phyloP scores from a whole-genome alignment of 2,888 invertebrate species.

The Poecilobothrus nobilitatus region DNA sequence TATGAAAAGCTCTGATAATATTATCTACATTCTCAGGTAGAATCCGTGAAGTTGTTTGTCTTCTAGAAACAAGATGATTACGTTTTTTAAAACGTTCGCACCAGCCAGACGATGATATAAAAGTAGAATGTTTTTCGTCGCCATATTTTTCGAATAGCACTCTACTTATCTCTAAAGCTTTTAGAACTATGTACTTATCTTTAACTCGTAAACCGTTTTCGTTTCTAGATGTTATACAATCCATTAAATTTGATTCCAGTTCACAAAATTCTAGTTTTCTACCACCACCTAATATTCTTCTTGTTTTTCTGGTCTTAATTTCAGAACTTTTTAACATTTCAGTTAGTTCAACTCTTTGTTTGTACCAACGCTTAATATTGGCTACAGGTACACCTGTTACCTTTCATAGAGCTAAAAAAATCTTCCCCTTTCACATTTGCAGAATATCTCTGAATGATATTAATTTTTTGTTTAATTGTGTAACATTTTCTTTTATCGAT shows the following conservation, averaged over 20 bases:
- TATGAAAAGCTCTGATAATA: constrained; percentile 11
- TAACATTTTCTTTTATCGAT: constrained; percentile 11
- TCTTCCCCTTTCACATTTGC: constrained; percentile 9
- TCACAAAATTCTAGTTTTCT: constrained; percentile 14
- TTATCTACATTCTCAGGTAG: constrained; percentile 9
- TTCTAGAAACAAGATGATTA: constrained; percentile 11
- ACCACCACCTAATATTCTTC: constrained; percentile 10
- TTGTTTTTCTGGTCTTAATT: constrained; percentile 8
- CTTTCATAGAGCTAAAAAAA: constrained; percentile 9
- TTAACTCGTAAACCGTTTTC: constrained; percentile 12
- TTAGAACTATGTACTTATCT: constrained; percentile 12
- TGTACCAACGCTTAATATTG: constrained; percentile 13
- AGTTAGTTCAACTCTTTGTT: constrained; percentile 7
- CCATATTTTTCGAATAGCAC: constrained; percentile 11
- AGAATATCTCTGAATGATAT: constrained; percentile 11
- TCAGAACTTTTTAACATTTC: constrained; percentile 9
- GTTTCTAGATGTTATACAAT: constrained; percentile 14
- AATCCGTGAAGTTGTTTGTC: constrained; percentile 9
- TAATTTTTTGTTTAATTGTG: constrained; percentile 11
- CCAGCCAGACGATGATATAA: constrained; percentile 11
- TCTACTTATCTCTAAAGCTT: constrained; percentile 14
- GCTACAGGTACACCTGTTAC: constrained; percentile 9
- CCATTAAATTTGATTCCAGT: constrained; percentile 13
- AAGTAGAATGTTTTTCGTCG: constrained; percentile 7
- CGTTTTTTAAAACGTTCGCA: constrained; percentile 14